phyloP scores from a whole-genome alignment of 2,888 invertebrate genomes.

The Acleris literana region DNA sequence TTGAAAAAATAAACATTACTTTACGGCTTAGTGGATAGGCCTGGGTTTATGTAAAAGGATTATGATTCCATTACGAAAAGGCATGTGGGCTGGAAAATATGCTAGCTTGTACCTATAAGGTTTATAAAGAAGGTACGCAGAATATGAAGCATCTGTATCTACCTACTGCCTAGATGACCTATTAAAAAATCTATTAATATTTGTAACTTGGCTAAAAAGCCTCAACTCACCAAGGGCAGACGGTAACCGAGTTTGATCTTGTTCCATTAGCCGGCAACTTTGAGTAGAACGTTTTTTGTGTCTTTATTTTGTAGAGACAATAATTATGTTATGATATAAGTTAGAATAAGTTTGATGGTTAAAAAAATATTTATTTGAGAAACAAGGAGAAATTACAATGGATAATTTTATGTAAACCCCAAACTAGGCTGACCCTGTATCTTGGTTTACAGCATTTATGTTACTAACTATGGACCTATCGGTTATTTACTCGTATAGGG shows the following conservation, averaged over 20 bases:
- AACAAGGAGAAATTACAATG: too few species aligned
- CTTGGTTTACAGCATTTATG: too few species aligned
- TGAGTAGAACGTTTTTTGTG: background rate
- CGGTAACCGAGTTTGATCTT: slow-evolving; percentile 14
- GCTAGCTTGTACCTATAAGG: background rate
- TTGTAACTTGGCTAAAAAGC: slow-evolving; percentile 9
- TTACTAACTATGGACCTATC: too few species aligned
- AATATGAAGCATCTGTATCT: too few species aligned
- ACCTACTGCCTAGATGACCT: background rate
- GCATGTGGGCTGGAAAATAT: background rate
- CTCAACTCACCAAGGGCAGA: slow-evolving; percentile 18
- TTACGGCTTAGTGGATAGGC: slow-evolving; percentile 30
- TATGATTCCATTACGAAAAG: slow-evolving; percentile 41
- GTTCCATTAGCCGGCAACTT: slow-evolving; percentile 7
- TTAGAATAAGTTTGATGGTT: too few species aligned
- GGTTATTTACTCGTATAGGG: too few species aligned
- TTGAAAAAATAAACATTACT: slow-evolving; percentile 55
- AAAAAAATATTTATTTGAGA: too few species aligned
- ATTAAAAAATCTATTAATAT: background rate
- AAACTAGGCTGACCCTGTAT: too few species aligned
- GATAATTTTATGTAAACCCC: too few species aligned
- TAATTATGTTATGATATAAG: too few species aligned
- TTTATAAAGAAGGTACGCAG: too few species aligned
- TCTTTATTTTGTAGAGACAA: too few species aligned
- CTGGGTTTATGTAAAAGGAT: slow-evolving; percentile 36